Conservation (phyloP, 2,113 vertebrate genomes). For the Tympanuchus pallidicinctus region DNA sequence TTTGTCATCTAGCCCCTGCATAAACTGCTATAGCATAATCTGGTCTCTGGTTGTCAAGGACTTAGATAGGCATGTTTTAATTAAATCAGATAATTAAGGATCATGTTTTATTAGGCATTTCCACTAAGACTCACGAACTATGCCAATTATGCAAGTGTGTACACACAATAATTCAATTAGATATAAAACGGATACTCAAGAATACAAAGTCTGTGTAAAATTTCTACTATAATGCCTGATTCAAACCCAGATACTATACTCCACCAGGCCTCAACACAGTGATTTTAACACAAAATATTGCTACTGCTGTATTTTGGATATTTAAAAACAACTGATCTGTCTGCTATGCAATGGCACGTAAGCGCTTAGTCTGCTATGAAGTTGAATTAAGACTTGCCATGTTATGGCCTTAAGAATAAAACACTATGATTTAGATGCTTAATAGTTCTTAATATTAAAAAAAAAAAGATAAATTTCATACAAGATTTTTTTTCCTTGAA, state of each 20-base stretch:
- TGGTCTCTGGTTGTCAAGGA: not conserved
- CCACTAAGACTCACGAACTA: not conserved
- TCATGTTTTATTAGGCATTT: conserved; percentile 13
- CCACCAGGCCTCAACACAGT: not conserved
- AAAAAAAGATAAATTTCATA: not conserved
- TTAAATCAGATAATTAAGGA: conserved; percentile 20
- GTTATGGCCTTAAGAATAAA: not conserved
- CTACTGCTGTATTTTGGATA: not conserved
- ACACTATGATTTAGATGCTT: not conserved
- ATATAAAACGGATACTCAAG: not conserved
- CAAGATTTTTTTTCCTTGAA: not conserved
- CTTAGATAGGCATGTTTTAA: not conserved
- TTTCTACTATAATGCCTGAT: not conserved
- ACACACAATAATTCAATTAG: not conserved
- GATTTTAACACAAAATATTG: not conserved
- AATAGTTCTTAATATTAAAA: not conserved
- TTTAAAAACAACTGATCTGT: not conserved
- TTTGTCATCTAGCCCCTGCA: not conserved
- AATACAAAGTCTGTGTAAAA: not conserved
- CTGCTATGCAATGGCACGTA: not conserved
- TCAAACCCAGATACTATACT: not conserved
- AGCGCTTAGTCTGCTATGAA: not conserved
- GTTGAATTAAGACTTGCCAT: not conserved
- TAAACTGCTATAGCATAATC: not conserved
- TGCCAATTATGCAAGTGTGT: not conserved